Evolutionary conservation across 2,797 vertebrate genomes (phyloP).

Genomic region (Parauchenoglanis ngamensis): DNA sequence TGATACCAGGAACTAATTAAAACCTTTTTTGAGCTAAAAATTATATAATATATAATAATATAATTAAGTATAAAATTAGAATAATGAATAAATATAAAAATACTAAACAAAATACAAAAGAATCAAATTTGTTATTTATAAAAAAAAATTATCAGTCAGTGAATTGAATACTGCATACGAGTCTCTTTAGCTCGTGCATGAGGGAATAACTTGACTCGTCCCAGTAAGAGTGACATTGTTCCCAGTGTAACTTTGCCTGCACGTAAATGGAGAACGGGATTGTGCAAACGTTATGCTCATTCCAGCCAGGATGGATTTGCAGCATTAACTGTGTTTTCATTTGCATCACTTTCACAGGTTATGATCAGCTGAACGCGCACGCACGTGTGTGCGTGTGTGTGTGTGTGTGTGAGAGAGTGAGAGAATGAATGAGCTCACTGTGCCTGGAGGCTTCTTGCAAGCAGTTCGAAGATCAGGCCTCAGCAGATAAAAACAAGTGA

Average conservation of each 20-base stretch:
- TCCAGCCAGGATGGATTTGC: slow-evolving; percentile 59
- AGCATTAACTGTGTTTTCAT: slow-evolving; percentile 68
- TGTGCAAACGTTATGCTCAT: slow-evolving; percentile 57
- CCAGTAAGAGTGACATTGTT: background rate
- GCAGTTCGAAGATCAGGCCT: slow-evolving; percentile 76
- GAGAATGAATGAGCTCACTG: slow-evolving; percentile 66
- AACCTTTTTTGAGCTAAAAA: background rate
- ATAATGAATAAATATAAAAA: too few relatives aligned
- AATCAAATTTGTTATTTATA: background rate
- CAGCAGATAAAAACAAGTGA: slow-evolving; percentile 75
- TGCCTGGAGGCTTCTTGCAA: slow-evolving; percentile 73
- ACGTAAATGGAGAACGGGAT: background rate
- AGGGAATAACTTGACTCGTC: background rate
- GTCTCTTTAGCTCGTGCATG: background rate
- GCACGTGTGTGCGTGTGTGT: background rate
- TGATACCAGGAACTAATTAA: background rate
- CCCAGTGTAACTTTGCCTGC: background rate
- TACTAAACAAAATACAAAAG: too few relatives aligned
- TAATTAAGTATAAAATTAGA: too few relatives aligned
- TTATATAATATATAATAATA: too few relatives aligned
- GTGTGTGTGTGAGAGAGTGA: background rate
- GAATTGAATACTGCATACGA: too few relatives aligned
- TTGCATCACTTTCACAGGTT: slow-evolving; percentile 70
- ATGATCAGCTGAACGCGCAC: slow-evolving; percentile 74
- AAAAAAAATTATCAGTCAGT: background rate